Base-by-base conservation (phyloP, 2,888 invertebrate species). In the Lydus trimaculatus region DNA sequence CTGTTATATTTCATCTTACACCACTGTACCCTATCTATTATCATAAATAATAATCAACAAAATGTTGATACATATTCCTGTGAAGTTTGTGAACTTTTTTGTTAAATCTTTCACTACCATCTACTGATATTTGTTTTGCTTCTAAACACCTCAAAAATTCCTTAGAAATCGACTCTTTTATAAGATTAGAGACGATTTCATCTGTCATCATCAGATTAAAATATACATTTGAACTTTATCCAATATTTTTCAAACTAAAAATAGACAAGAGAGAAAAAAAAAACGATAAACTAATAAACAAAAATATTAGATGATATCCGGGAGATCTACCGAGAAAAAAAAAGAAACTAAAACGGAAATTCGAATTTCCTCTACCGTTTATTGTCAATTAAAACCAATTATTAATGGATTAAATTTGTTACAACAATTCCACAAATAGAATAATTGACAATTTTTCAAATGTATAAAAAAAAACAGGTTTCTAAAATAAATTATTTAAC, bases 271-370 rank as follows among this genome's bases (percentile, higher is more conserved):
- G n/a, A n/a, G n/a, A n/a, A n/a, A n/a, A n/a, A n/a, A 17, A 17
- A 43, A 43, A 43, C 17, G 43, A n/a, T 43, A n/a, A 43, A 17
- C 43, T 43, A 43, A 43, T 43, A 43, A 43, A 43, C 43, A 43
- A 43, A 43, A 43, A n/a, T 17, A 43, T 17, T 8, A 43, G n/a
- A 43, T 43, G 43, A 43, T 43, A 43, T 43, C 43, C 43, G 43
- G 43, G 43, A 17, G 43, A 39, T n/a, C 33, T 2, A 11, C 9
- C 6, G n/a, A 43, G 2, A n/a, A 43, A n/a, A 43, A 5, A n/a
- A 43, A n/a, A n/a, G 2, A 43, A n/a, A 43, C 43, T 43, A 43
- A 43, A 43, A 43, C 17, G 43, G 43, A 43, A 43, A 43, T 43
- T 43, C 7, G 6, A 43, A 43, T 43, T 43, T 43, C 43, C 43